Percentiles rank a stretch among this genome's conserved stretches.
Evolutionary conservation across 2,888 invertebrate genomes (phyloP).

Genomic region (Elysia crispata): DNA sequence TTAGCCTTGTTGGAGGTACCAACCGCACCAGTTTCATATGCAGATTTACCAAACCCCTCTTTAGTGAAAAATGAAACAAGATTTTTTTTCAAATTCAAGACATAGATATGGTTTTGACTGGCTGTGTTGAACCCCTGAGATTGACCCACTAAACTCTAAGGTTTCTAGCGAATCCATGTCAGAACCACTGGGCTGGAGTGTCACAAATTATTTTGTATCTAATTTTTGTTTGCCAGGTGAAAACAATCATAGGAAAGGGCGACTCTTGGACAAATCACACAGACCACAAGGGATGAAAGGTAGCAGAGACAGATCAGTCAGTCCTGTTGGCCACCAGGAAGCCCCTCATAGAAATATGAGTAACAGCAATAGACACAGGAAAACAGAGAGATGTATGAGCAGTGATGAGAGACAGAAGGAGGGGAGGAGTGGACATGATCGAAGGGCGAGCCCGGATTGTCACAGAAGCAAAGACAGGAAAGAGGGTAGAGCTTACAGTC

Average conservation of each 20-base stretch:
- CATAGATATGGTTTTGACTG: too few relatives aligned
- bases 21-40: too few relatives aligned
- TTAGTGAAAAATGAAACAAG: too few relatives aligned
- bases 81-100: too few relatives aligned
- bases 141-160: too few relatives aligned
- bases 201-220: not conserved
- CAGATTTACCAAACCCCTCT: too few relatives aligned
- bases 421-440: slow-evolving; percentile 10
- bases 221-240: slow-evolving; percentile 17
- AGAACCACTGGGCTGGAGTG: too few relatives aligned
- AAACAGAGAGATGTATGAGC: not conserved
- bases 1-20: too few relatives aligned
- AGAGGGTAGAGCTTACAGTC: not conserved
- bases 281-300: slow-evolving; percentile 12
- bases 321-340: not conserved
- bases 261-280: not conserved
- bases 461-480: slow-evolving; percentile 33
- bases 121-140: too few relatives aligned
- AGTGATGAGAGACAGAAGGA: slow-evolving; percentile 10
- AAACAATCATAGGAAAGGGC: not conserved
- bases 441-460: not conserved
- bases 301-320: not conserved
- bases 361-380: not conserved
- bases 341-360: not conserved
- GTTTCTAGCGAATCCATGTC: too few relatives aligned